These are phyloP conservation scores for Drosophila demipolita DNA, from an alignment of 2,888 invertebrate species.

Conservation along the genomic window DNA sequence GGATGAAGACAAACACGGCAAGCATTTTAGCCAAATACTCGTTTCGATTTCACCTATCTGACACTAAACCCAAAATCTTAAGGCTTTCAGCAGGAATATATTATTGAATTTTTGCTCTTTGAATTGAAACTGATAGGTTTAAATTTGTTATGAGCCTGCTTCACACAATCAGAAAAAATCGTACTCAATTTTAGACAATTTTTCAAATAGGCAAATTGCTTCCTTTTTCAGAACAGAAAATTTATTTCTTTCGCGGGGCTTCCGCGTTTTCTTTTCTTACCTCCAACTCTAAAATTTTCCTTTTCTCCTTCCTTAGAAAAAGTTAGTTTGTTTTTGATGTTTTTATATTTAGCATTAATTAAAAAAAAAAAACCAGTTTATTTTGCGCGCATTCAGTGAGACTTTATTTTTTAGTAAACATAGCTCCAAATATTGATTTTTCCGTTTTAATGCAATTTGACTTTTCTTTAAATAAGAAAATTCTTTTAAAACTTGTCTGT, in stretches of 20 bases:
- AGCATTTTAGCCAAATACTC: constrained; percentile 47
- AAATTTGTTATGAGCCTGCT: background rate
- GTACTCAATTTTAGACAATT: background rate
- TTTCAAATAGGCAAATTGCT: background rate
- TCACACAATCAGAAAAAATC: background rate
- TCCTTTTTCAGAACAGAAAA: background rate
- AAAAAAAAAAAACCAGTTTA: too few relatives aligned
- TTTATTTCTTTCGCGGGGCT: too few relatives aligned
- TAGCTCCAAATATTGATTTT: background rate
- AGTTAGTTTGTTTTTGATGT: too few relatives aligned
- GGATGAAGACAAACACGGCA: constrained; percentile 44
- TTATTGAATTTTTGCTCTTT: constrained; percentile 43
- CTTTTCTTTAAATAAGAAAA: background rate
- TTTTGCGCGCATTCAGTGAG: too few relatives aligned
- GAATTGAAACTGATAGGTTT: background rate
- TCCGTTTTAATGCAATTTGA: background rate
- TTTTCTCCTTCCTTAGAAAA: too few relatives aligned
- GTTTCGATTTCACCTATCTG: constrained; percentile 1
- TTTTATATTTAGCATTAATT: too few relatives aligned
- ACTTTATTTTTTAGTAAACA: background rate
- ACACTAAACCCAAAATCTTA: background rate
- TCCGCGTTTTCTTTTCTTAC: too few relatives aligned
- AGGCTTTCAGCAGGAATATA: constrained; percentile 29
- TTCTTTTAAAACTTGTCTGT: background rate
- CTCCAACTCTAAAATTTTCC: too few relatives aligned